A percentile compares a stretch with the other conserved stretches of the same genome.
Conservation (phyloP, 1,140 invertebrate species). For the Drosophila pseudoobscura region DNA sequence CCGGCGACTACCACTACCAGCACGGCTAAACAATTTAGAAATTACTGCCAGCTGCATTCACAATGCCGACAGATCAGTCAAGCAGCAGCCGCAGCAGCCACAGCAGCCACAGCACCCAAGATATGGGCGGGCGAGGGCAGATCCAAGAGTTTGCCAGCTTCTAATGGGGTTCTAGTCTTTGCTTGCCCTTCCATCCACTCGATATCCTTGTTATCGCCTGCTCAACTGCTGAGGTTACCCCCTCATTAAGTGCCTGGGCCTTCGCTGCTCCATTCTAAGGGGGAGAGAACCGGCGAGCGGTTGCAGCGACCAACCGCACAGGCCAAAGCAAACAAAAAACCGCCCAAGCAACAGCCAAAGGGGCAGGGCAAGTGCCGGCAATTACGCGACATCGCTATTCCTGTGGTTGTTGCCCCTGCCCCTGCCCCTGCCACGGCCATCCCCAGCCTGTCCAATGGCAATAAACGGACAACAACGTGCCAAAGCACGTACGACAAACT, state of each 20-base stretch:
- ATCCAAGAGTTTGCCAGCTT: slow-evolving; percentile 11
- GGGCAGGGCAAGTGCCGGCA: slow-evolving; percentile 53
- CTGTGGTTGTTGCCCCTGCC: slow-evolving; percentile 27
- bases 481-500: slow-evolving; percentile 77
- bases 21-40: slow-evolving; percentile 53
- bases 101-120: slow-evolving; percentile 10
- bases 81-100: slow-evolving; percentile 31
- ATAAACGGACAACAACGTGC: slow-evolving; percentile 73
- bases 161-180: no score
- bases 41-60: slow-evolving; percentile 34
- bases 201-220: no score
- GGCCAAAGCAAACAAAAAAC: slow-evolving; percentile 48
- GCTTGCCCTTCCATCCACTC: no score
- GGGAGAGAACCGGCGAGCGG: slow-evolving; percentile 19
- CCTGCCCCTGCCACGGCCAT: slow-evolving; percentile 3
- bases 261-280: slow-evolving; percentile 21
- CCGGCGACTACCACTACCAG: no score
- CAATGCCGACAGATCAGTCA: slow-evolving; percentile 24
- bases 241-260: slow-evolving; percentile 47
- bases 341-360: slow-evolving; percentile 1
- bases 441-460: slow-evolving; percentile 41
- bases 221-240: slow-evolving; percentile 47
- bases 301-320: slow-evolving; percentile 56
- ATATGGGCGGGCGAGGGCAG: slow-evolving; percentile 7
- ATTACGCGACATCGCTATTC: slow-evolving; percentile 53